Evolutionary conservation across 2,888 invertebrate species (phyloP).

Genomic region (Acrobasis suavella): DNA sequence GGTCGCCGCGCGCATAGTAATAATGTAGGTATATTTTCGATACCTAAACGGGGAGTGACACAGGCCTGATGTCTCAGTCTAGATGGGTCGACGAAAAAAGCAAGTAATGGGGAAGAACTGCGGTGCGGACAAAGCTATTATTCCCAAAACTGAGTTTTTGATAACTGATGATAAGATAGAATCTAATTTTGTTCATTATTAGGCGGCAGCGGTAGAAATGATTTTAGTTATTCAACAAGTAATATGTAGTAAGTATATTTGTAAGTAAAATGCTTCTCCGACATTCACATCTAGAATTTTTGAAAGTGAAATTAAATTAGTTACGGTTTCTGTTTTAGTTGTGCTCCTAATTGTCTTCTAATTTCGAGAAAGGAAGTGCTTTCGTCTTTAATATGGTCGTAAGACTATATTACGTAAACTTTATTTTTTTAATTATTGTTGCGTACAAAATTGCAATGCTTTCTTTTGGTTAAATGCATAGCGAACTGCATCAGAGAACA

Average conservation of each 20-base stretch:
- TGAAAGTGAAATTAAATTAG: conserved; percentile 20
- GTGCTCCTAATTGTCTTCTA: conserved; percentile 21
- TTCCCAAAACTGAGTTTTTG: too few species aligned
- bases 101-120: too few species aligned
- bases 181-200: neutral
- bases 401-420: neutral
- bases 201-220: neutral
- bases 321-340: conserved; percentile 15
- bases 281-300: conserved; percentile 16
- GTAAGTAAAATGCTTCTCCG: conserved; percentile 17
- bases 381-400: conserved; percentile 7
- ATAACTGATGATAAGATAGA: too few species aligned
- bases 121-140: too few species aligned
- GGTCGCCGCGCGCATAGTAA: too few species aligned
- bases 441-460: too few species aligned
- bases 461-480: too few species aligned
- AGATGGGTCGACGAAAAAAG: too few species aligned
- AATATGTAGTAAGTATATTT: neutral
- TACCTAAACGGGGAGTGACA: too few species aligned
- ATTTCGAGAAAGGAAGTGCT: conserved; percentile 15
- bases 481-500: too few species aligned
- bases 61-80: too few species aligned
- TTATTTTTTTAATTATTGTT: neutral
- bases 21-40: too few species aligned
- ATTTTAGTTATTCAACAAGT: neutral